Percentiles rank a stretch among this genome's conserved stretches.
Evolutionary conservation across 2,113 vertebrate genomes (phyloP).

Genomic region (Tupaia tana): DNA sequence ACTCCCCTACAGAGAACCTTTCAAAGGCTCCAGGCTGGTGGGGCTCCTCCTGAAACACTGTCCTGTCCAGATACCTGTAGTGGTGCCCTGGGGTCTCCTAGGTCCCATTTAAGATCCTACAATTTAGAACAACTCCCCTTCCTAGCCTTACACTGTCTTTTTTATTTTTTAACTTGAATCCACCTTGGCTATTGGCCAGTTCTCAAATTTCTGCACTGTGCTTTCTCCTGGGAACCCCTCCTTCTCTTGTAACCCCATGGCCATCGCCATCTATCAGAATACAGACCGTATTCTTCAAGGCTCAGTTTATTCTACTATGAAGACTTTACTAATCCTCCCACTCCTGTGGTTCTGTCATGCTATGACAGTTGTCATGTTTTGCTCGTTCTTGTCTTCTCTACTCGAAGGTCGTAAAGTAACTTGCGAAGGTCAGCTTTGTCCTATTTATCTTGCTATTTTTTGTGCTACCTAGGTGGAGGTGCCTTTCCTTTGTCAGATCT

Average conservation of each 20-base stretch:
- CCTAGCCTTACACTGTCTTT: not conserved
- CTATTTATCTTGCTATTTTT: not conserved
- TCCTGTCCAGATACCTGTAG: no score
- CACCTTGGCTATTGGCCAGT: not conserved
- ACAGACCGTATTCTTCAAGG: not conserved
- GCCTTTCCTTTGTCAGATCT: not conserved
- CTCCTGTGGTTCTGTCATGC: not conserved
- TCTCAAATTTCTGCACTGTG: not conserved
- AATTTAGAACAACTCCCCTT: not conserved
- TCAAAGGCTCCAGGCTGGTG: not conserved
- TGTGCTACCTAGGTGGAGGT: rapidly evolving
- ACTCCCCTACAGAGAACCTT: not conserved
- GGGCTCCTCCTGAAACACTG: not conserved
- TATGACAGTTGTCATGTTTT: rapidly evolving
- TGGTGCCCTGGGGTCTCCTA: not conserved
- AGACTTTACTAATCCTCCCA: not conserved
- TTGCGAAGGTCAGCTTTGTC: not conserved
- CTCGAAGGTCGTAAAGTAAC: not conserved
- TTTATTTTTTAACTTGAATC: not conserved
- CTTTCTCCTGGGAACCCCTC: not conserved
- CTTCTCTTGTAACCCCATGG: rapidly evolving
- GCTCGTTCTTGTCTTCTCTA: not conserved
- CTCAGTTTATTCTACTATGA: not conserved
- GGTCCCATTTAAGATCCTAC: not conserved
- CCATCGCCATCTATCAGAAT: not conserved